A percentile compares a stretch with the other conserved stretches of the same genome.
Evolutionary conservation across 2,888 invertebrate genomes (phyloP).

Genomic region (Prosopocoilus inquinatus): DNA sequence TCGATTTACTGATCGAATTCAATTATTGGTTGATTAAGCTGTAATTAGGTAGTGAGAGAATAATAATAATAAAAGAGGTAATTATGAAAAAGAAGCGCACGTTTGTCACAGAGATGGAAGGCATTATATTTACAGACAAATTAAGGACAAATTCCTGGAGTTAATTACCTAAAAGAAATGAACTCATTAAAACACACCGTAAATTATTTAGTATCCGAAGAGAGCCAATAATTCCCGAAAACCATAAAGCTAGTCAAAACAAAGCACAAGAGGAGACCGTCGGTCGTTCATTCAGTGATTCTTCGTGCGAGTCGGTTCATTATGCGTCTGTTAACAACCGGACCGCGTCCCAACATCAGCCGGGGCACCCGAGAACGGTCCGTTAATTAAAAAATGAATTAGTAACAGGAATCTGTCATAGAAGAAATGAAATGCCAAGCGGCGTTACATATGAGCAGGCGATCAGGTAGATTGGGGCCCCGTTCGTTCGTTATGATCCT

Average conservation of each 20-base stretch:
- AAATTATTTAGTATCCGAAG: background rate
- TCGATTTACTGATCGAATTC: too few species aligned
- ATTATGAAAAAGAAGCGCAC: too few species aligned
- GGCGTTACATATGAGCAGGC: conserved; percentile 41
- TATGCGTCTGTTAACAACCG: conserved; percentile 29
- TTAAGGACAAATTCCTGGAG: too few species aligned
- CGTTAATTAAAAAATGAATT: conserved; percentile 52
- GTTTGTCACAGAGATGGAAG: too few species aligned
- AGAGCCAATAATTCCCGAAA: conserved; percentile 24
- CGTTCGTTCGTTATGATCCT: conserved; percentile 23
- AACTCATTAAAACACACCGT: conserved; percentile 2
- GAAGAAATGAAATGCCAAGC: conserved; percentile 49
- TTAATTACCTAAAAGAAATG: background rate
- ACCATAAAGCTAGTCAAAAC: conserved; percentile 39
- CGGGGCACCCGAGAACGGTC: conserved; percentile 39
- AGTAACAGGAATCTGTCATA: conserved; percentile 51
- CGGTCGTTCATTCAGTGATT: conserved; percentile 30
- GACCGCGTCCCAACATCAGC: conserved; percentile 37
- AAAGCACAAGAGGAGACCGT: conserved; percentile 34
- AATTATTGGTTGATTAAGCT: too few species aligned
- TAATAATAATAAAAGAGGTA: too few species aligned
- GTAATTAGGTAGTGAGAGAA: too few species aligned
- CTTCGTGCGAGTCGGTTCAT: conserved; percentile 13
- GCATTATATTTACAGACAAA: too few species aligned
- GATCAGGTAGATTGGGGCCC: conserved; percentile 34